A percentile compares a stretch with the other conserved stretches of the same genome.
Evolutionary conservation across 2,888 invertebrate genomes (phyloP).

Genomic region (Lycia hirtaria): DNA sequence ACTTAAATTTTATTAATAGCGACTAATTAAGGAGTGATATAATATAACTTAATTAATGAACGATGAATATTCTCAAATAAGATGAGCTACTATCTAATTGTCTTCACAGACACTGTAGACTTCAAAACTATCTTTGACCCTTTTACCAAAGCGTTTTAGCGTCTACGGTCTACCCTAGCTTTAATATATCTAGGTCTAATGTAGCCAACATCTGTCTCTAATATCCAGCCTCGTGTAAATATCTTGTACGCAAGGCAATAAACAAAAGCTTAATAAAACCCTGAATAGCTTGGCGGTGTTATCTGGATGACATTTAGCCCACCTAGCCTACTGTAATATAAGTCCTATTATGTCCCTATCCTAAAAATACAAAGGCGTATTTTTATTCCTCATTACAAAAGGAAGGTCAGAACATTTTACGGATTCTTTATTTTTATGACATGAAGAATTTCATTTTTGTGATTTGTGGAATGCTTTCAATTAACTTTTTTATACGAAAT

Average conservation of each 20-base stretch:
- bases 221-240: neutral
- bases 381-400: constrained; percentile 16
- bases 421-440: constrained; percentile 19
- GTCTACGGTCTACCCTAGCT: neutral
- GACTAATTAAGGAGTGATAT: too few species aligned
- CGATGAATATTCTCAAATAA: too few species aligned
- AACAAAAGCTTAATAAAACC: constrained; percentile 22
- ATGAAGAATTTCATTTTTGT: constrained; percentile 17
- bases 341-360: constrained; percentile 25
- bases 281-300: constrained; percentile 9
- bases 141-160: neutral
- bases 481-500: constrained; percentile 9
- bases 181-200: neutral
- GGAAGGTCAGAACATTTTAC: constrained; percentile 17
- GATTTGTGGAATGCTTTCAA: constrained; percentile 21
- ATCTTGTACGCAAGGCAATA: neutral
- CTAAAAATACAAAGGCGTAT: constrained; percentile 30
- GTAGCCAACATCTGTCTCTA: neutral
- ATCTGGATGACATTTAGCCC: constrained; percentile 26
- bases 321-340: constrained; percentile 28
- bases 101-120: too few species aligned
- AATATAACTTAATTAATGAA: too few species aligned
- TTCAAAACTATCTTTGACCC: neutral
- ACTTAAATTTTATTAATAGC: too few species aligned
- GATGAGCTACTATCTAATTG: too few species aligned